Percentiles rank a stretch among this genome's conserved stretches.
Evolutionary conservation across 2,113 vertebrate species (phyloP).

Genomic region (Gobius niger): DNA sequence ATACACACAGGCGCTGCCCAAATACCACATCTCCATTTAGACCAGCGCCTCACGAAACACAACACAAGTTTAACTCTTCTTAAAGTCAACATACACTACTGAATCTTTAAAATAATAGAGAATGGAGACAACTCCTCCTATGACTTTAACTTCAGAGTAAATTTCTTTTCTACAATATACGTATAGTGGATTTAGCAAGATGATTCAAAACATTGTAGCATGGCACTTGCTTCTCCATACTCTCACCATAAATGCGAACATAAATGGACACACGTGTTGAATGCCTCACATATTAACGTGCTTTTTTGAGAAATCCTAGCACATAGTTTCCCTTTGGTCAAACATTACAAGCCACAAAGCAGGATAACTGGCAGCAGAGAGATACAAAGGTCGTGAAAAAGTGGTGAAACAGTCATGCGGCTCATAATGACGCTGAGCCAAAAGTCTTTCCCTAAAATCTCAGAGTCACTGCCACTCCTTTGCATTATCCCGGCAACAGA

Average conservation of each 20-base stretch:
- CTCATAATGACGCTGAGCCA: slow-evolving; percentile 52
- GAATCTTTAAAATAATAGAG: too few relatives aligned
- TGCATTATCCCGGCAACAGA: slow-evolving; percentile 16
- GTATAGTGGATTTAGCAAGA: too few relatives aligned
- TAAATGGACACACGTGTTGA: background rate
- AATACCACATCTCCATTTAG: slow-evolving; percentile 12
- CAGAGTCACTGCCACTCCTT: slow-evolving; percentile 17
- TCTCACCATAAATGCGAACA: background rate
- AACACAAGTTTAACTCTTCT: slow-evolving; percentile 1
- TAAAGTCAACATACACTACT: too few relatives aligned
- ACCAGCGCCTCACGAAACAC: slow-evolving; percentile 1
- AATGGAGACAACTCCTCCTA: too few relatives aligned
- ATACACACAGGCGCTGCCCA: background rate
- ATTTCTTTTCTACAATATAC: too few relatives aligned
- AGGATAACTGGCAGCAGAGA: slow-evolving; percentile 52
- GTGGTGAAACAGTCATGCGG: slow-evolving; percentile 69
- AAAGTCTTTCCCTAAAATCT: slow-evolving; percentile 23
- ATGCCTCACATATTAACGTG: background rate
- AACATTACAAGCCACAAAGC: slow-evolving; percentile 29
- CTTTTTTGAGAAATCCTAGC: background rate
- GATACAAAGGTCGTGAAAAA: slow-evolving; percentile 68
- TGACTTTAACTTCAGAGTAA: too few relatives aligned
- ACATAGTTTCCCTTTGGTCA: slow-evolving; percentile 28
- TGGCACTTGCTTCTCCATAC: slow-evolving; percentile 52
- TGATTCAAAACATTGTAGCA: too few relatives aligned